These are phyloP conservation scores for Oryzias dopingdopingensis DNA, from an alignment of 2,797 vertebrate species.

Conservation along the genomic window DNA sequence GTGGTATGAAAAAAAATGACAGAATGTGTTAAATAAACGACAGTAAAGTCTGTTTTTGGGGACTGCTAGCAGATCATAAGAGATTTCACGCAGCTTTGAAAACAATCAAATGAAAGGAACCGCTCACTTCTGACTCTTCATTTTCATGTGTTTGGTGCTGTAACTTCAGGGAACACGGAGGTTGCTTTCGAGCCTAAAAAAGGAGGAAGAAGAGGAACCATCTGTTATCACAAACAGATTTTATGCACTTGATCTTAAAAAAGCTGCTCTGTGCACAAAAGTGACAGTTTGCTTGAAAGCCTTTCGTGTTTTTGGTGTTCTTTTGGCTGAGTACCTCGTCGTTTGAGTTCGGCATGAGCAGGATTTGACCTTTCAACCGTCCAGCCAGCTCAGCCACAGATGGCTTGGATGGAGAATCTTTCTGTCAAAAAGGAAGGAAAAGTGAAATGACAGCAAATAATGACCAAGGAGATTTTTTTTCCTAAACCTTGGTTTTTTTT, in stretches of 20 bases:
- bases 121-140: constrained; percentile 57
- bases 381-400: constrained; percentile 92
- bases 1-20: no score
- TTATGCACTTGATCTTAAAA: not conserved
- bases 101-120: not conserved
- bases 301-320: not conserved
- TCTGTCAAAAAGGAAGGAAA: constrained; percentile 33
- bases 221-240: not conserved
- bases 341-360: constrained; percentile 70
- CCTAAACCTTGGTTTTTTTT: not conserved
- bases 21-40: no score
- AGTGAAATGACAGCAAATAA: not conserved
- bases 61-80: no score
- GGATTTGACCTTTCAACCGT: constrained; percentile 83
- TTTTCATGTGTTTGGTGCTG: constrained; percentile 43
- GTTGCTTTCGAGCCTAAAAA: constrained; percentile 52
- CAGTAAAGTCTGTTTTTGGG: no score
- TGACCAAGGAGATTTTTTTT: no score
- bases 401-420: constrained; percentile 76
- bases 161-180: constrained; percentile 63
- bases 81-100: no score
- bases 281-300: not conserved
- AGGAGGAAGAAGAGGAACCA: not conserved
- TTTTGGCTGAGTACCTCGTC: constrained; percentile 70
- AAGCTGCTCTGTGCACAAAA: no score